A percentile compares a stretch with the other conserved stretches of the same genome.
phyloP scores from a whole-genome alignment of 2,797 vertebrate species.

The Chrysocyon brachyurus region DNA sequence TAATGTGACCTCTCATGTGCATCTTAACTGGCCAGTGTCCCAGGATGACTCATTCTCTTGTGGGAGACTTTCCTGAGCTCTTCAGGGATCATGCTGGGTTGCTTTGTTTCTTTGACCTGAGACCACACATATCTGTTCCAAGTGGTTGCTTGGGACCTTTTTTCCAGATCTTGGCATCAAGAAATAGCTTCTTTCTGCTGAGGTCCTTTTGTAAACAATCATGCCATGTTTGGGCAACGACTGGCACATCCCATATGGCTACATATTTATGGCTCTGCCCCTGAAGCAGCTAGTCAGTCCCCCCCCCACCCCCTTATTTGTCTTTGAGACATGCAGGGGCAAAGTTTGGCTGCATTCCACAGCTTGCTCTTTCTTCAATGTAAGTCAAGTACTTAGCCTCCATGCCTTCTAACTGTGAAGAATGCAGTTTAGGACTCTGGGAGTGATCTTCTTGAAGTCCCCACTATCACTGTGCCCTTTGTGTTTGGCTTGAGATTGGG shows the following conservation, averaged over 20 bases:
- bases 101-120: background rate
- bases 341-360: background rate
- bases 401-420: background rate
- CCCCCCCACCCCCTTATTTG: background rate
- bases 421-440: background rate
- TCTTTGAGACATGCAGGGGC: background rate
- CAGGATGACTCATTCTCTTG: background rate
- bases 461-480: no score
- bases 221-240: background rate
- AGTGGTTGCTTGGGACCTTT: background rate
- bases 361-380: background rate
- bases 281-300: no score
- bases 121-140: background rate
- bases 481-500: background rate
- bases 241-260: background rate
- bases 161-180: background rate
- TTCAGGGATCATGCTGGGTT: background rate
- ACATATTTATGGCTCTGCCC: background rate
- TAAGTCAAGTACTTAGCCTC: background rate
- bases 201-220: background rate
- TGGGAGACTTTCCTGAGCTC: background rate
- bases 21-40: background rate
- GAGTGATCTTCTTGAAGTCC: background rate
- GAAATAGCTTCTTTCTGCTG: background rate
- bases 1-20: background rate